A percentile compares a stretch with the other conserved stretches of the same genome.
These are phyloP conservation scores for Cetoscarus ocellatus DNA, from an alignment of 2,797 vertebrate genomes.

Conservation along the genomic window DNA sequence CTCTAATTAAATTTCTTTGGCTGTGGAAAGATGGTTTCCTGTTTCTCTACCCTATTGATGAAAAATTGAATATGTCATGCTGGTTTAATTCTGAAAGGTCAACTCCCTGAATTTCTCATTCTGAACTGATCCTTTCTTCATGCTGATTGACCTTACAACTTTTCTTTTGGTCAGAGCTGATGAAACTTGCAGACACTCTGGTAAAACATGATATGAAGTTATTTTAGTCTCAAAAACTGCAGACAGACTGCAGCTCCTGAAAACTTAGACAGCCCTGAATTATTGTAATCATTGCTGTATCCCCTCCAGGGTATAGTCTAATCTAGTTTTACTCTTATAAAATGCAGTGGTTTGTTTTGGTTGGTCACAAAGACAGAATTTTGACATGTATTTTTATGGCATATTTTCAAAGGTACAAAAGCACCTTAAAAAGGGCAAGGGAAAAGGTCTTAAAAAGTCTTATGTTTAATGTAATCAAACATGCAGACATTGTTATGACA, in stretches of 20 bases:
- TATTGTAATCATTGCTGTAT: slow-evolving; percentile 23
- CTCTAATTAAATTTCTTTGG: slow-evolving; percentile 1
- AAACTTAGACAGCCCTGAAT: slow-evolving; percentile 22
- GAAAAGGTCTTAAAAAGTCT: neutral
- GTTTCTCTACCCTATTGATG: neutral
- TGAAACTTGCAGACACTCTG: slow-evolving; percentile 52
- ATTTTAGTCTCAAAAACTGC: slow-evolving; percentile 30
- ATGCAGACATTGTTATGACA: neutral
- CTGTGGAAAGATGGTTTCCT: neutral
- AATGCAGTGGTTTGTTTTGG: slow-evolving; percentile 30
- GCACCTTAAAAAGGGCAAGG: slow-evolving; percentile 6
- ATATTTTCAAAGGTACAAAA: slow-evolving; percentile 8
- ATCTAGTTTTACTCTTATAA: slow-evolving; percentile 40
- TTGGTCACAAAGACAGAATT: slow-evolving; percentile 12
- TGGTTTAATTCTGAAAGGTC: slow-evolving; percentile 21
- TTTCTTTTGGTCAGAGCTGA: slow-evolving; percentile 37
- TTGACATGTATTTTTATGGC: slow-evolving; percentile 23
- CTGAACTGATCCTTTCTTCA: slow-evolving; percentile 17
- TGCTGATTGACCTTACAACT: slow-evolving; percentile 30
- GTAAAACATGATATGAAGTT: slow-evolving; percentile 49
- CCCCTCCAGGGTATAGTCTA: slow-evolving; percentile 23
- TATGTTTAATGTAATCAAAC: slow-evolving; percentile 15
- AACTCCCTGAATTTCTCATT: slow-evolving; percentile 36
- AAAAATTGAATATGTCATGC: slow-evolving; percentile 15
- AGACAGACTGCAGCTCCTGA: slow-evolving; percentile 15